Evolutionary conservation across 1,140 invertebrate species (phyloP).

Genomic region (Apis laboriosa): DNA sequence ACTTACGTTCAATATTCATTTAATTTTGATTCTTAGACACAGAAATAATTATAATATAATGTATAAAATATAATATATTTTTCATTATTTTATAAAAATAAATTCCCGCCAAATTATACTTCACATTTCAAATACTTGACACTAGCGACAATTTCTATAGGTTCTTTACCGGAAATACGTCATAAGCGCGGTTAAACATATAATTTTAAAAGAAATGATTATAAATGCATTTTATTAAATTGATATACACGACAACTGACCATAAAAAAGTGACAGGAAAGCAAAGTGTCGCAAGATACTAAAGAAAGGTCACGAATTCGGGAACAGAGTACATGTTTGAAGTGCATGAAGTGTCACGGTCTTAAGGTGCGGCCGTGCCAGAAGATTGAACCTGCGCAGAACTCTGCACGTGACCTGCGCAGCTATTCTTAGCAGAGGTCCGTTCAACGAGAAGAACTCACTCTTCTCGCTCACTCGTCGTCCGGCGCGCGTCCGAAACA

Average conservation of each 20-base stretch:
- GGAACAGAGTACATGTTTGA: slow-evolving; percentile 26
- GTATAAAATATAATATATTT: background rate
- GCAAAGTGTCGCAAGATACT: background rate
- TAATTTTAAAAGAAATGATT: slow-evolving; percentile 32
- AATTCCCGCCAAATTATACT: slow-evolving; percentile 38
- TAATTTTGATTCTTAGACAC: background rate
- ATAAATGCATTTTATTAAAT: slow-evolving; percentile 32
- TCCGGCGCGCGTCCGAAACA: slow-evolving; percentile 78
- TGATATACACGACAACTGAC: background rate
- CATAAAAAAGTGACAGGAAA: slow-evolving; percentile 38
- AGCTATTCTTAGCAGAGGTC: slow-evolving; percentile 79
- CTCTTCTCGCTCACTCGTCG: slow-evolving; percentile 79
- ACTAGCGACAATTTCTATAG: slow-evolving; percentile 27
- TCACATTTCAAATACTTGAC: slow-evolving; percentile 44
- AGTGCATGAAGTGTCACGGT: slow-evolving; percentile 57
- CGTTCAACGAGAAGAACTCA: slow-evolving; percentile 66
- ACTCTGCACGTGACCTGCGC: slow-evolving; percentile 75
- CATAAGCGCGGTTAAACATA: slow-evolving; percentile 37
- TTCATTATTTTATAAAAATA: background rate
- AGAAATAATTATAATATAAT: background rate
- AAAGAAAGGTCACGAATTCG: slow-evolving; percentile 60
- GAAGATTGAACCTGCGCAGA: slow-evolving; percentile 69
- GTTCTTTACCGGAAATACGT: slow-evolving; percentile 38
- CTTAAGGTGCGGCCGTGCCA: slow-evolving; percentile 39
- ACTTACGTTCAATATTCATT: background rate